Percentiles rank a stretch among this genome's conserved stretches.
Evolutionary conservation across 2,113 vertebrate species (phyloP).

Genomic region (Aegotheles bennettii): DNA sequence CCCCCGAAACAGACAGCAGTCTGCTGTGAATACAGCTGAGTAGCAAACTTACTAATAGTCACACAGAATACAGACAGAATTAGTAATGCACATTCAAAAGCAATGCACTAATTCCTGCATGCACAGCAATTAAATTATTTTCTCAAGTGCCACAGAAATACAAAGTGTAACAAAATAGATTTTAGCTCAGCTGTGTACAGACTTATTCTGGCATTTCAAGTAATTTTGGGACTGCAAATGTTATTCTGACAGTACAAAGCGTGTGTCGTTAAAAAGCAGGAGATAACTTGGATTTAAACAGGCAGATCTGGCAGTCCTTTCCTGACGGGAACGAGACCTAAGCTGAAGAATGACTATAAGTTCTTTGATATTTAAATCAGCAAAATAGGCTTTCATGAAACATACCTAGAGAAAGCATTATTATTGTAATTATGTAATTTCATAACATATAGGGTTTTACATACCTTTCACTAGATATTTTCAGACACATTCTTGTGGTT

Average conservation of each 20-base stretch:
- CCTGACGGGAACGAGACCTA: neutral
- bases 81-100: neutral
- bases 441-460: neutral
- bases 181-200: neutral
- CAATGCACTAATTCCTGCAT: neutral
- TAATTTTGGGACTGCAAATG: neutral
- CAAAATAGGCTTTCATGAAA: neutral
- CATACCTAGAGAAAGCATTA: neutral
- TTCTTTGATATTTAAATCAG: conserved; percentile 4
- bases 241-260: neutral
- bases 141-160: neutral
- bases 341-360: conserved; percentile 18
- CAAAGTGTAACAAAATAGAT: neutral
- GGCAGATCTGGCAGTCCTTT: neutral
- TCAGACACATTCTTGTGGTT: neutral
- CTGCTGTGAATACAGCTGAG: conserved; percentile 21
- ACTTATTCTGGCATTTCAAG: neutral
- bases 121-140: neutral
- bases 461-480: neutral
- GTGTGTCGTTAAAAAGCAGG: neutral
- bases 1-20: neutral
- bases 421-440: neutral
- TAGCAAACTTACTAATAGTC: neutral
- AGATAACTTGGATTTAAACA: conserved; percentile 18
- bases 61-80: neutral